Percentiles rank a stretch among this genome's conserved stretches.
These are phyloP conservation scores for Lasiurus borealis DNA, from an alignment of 2,113 vertebrate genomes.

Conservation along the genomic window DNA sequence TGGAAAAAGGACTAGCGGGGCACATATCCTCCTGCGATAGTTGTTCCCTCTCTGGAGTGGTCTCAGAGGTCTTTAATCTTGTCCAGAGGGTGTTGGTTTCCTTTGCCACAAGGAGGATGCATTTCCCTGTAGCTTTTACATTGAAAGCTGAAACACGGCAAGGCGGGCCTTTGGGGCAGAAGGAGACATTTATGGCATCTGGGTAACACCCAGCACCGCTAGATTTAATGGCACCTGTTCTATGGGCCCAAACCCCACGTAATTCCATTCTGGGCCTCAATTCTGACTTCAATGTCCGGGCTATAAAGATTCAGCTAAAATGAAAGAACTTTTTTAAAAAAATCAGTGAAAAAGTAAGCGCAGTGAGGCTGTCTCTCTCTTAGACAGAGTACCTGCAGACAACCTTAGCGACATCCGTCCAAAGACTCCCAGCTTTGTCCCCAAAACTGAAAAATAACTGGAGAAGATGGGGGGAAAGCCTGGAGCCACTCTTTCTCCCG, in stretches of 20 bases:
- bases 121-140: not conserved
- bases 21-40: not conserved
- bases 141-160: not conserved
- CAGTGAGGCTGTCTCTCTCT: not conserved
- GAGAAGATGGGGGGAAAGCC: not conserved
- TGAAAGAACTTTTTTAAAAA: not conserved
- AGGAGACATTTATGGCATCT: not conserved
- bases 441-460: not conserved
- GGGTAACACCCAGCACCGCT: not conserved
- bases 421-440: not conserved
- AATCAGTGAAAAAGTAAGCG: slow-evolving; percentile 6
- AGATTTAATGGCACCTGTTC: not conserved
- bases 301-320: not conserved
- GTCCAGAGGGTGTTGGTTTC: not conserved
- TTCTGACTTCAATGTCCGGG: not conserved
- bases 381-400: not conserved
- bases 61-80: not conserved
- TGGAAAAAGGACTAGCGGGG: not conserved
- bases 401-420: not conserved
- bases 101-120: not conserved
- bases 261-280: not conserved
- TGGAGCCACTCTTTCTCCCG: accelerated
- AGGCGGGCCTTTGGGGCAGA: not conserved
- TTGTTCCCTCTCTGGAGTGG: not conserved
- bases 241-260: not conserved